Percentiles rank a stretch among this genome's conserved stretches.
These are phyloP conservation scores for Drosophila equinoxialis DNA, from an alignment of 1,140 invertebrate species.

Conservation along the genomic window DNA sequence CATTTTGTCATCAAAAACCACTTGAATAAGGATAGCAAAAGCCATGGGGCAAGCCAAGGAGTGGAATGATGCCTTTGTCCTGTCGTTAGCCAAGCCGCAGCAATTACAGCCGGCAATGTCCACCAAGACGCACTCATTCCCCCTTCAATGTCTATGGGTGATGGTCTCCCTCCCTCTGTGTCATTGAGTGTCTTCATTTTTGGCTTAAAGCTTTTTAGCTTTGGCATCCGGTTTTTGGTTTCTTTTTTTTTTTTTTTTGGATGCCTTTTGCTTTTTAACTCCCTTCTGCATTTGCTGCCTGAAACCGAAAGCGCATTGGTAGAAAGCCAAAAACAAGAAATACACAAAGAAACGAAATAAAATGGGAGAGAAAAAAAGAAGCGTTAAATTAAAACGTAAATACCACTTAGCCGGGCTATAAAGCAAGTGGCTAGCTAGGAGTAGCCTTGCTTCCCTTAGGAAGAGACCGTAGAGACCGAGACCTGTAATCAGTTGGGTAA, in stretches of 20 bases:
- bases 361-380: conserved; percentile 42
- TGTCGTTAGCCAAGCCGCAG: conserved; percentile 65
- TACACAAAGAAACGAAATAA: conserved; percentile 1
- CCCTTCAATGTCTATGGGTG: background rate
- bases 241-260: conserved; percentile 33
- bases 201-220: conserved; percentile 64
- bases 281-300: conserved; percentile 61
- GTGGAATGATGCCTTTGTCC: conserved; percentile 27
- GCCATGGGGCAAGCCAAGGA: conserved; percentile 40
- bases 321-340: conserved; percentile 9
- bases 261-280: conserved; percentile 38
- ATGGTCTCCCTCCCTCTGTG: background rate
- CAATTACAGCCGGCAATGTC: conserved; percentile 75
- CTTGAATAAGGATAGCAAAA: conserved; percentile 64
- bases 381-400: conserved; percentile 81
- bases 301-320: conserved; percentile 73
- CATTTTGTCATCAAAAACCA: conserved; percentile 82
- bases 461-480: background rate
- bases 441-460: conserved; percentile 2
- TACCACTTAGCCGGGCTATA: conserved; percentile 76
- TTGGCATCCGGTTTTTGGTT: conserved; percentile 62
- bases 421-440: conserved; percentile 59
- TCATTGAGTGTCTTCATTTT: conserved; percentile 45
- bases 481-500: conserved; percentile 74
- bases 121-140: conserved; percentile 22